These are phyloP conservation scores for Cosmia trapezina DNA, from an alignment of 2,888 invertebrate genomes.

Conservation along the genomic window DNA sequence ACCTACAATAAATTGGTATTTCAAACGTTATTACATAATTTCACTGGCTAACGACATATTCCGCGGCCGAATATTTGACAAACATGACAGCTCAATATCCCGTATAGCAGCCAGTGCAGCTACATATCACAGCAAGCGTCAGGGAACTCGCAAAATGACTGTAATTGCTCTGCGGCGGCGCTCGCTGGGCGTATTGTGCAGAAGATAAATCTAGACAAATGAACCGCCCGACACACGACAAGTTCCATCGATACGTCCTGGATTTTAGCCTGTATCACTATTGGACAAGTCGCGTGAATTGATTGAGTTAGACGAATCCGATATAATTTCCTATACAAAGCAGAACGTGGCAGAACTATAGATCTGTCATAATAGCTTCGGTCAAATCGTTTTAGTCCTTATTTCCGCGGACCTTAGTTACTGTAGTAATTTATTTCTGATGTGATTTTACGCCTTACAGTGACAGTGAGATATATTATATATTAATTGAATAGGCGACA, in stretches of 20 bases:
- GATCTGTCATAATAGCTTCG: background rate
- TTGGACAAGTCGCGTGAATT: constrained; percentile 30
- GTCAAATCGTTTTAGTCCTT: background rate
- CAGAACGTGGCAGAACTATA: background rate
- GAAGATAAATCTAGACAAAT: constrained; percentile 58
- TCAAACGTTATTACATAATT: background rate
- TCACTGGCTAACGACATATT: background rate
- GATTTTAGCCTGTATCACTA: constrained; percentile 16
- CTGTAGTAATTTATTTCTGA: background rate
- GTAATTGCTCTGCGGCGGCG: constrained; percentile 48
- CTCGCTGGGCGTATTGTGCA: constrained; percentile 32
- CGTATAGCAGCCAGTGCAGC: background rate
- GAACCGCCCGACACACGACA: constrained; percentile 43
- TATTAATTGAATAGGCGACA: background rate
- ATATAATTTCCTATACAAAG: background rate
- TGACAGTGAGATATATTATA: background rate
- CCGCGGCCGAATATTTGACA: background rate
- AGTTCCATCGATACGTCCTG: constrained; percentile 14
- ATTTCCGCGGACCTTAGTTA: background rate
- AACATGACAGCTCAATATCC: constrained; percentile 5
- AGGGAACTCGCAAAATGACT: constrained; percentile 36
- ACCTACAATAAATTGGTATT: background rate
- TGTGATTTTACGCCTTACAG: background rate
- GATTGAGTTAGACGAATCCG: no score
- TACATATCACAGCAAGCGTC: constrained; percentile 8